These are phyloP conservation scores for Mormyrus hasselquistii DNA, from an alignment of 2,797 vertebrate species.

Conservation along the genomic window DNA sequence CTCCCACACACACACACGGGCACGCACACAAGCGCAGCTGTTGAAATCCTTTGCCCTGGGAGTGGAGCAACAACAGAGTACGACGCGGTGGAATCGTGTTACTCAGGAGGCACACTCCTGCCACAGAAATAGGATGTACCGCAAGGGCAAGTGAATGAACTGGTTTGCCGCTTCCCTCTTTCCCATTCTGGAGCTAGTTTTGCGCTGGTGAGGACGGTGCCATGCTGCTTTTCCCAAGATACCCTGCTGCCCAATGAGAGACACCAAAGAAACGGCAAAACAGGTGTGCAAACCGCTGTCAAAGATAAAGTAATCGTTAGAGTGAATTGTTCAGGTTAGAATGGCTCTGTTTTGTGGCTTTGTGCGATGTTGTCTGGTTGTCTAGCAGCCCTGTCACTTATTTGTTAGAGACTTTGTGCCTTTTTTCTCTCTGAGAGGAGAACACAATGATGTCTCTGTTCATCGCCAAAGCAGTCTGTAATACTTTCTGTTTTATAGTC, in stretches of 20 bases:
- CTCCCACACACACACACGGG: constrained; percentile 30
- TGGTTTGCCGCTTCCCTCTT: constrained; percentile 31
- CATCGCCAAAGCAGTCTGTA: background rate
- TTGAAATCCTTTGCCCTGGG: constrained; percentile 37
- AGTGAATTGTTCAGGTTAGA: background rate
- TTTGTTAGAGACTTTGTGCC: background rate
- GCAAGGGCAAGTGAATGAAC: constrained; percentile 33
- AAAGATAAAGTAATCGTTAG: background rate
- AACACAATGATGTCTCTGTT: constrained; percentile 12
- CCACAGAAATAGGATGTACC: constrained; percentile 26
- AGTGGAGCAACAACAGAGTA: constrained; percentile 24
- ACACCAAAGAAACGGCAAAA: constrained; percentile 40
- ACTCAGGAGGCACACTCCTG: background rate
- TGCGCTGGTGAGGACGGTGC: constrained; percentile 41
- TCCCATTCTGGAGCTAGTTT: constrained; percentile 29
- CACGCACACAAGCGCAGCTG: constrained; percentile 54
- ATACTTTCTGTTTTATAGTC: constrained; percentile 1
- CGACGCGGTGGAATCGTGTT: constrained; percentile 31
- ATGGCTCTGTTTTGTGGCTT: background rate
- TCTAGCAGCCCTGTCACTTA: background rate
- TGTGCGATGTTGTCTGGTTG: background rate
- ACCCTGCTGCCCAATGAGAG: constrained; percentile 37
- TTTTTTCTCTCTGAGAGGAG: background rate
- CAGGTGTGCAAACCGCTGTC: constrained; percentile 13
- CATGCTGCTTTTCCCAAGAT: constrained; percentile 49